Base-by-base conservation (phyloP, 2,888 invertebrate genomes). In the Ochropleura leucogaster region DNA sequence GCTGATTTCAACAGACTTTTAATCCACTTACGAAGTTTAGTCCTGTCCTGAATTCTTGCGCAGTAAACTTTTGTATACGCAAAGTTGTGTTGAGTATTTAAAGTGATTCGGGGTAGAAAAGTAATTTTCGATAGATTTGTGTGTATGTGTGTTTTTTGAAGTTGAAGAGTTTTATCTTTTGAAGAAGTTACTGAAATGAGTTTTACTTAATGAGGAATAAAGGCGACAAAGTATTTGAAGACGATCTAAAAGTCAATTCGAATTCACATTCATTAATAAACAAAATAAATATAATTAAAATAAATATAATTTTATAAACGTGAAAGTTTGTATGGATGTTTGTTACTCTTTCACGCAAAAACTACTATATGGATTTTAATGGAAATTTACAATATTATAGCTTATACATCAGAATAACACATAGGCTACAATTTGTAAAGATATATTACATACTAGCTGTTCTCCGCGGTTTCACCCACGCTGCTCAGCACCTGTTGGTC, bases 21-120 rank as follows among this genome's bases (percentile, higher is more conserved):
- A 83, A 84, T 86, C 80, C 68, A 75, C 79, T 84, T 85, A 83
- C 55, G 20, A 70, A 83, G 62, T 86, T 86, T 44, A 51, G 68
- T 55, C 60, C 68, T 75, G 76, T 60, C 72, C 76, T 72, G 53
- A 80, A 77, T 84, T 69, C 71, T 74, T 69, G 70, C 14, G 53
- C 51, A 42, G 64, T 30, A 78, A 78, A 77, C 66, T 82, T 83
- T 71, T 55, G 55, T 63, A 72, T 67, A 63, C 69, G 70, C 44
- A 74, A 82, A 79, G 65, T 84, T 82, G 63, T 70, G 62, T 75
- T 79, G 70, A 68, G 73, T 84, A 84, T 79, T 84, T 79, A 82
- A 82, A 84, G 66, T 55, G 63, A 73, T 74, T 82, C 46, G n/a
- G 73, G 74, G 72, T 74, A 63, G 77, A 67, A 77, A 74, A 79